These are phyloP conservation scores for Drosophila equinoxialis DNA, from an alignment of 1,140 invertebrate genomes.

Conservation along the genomic window DNA sequence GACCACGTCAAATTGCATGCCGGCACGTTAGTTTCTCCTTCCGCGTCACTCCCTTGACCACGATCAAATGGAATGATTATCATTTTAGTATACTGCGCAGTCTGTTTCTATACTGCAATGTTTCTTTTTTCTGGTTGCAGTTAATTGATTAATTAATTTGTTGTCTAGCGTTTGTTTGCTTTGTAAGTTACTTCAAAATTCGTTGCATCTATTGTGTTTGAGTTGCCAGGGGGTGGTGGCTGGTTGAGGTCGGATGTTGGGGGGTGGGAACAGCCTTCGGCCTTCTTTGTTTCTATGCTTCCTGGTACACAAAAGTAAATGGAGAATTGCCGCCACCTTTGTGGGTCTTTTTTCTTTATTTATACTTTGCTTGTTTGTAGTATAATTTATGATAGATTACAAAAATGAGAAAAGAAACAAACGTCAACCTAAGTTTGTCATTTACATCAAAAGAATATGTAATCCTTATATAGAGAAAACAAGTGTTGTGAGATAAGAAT, in stretches of 20 bases:
- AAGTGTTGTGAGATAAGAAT: no score
- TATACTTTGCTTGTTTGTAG: constrained; percentile 26
- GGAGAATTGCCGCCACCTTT: neutral
- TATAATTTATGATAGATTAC: constrained; percentile 31
- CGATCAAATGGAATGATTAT: constrained; percentile 49
- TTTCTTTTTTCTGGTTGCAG: neutral
- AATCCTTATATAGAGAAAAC: no score
- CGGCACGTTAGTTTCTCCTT: constrained; percentile 36
- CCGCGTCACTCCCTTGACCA: constrained; percentile 12
- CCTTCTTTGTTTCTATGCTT: constrained; percentile 2
- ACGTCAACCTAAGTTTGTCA: no score
- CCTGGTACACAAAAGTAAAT: constrained; percentile 8
- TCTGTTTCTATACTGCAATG: neutral
- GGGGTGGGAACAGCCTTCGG: neutral
- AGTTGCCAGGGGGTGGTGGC: neutral
- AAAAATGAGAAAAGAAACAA: no score
- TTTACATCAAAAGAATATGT: no score
- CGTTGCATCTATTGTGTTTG: constrained; percentile 3
- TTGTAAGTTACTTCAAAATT: constrained; percentile 12
- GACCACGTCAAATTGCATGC: constrained; percentile 16
- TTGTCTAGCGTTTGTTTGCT: constrained; percentile 10
- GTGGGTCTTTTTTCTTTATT: constrained; percentile 17
- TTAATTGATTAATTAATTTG: constrained; percentile 62
- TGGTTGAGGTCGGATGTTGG: no score
- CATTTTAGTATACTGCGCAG: constrained; percentile 46